Evolutionary conservation across 2,113 vertebrate genomes (phyloP).

Genomic region (Gymnorhina tibicen): DNA sequence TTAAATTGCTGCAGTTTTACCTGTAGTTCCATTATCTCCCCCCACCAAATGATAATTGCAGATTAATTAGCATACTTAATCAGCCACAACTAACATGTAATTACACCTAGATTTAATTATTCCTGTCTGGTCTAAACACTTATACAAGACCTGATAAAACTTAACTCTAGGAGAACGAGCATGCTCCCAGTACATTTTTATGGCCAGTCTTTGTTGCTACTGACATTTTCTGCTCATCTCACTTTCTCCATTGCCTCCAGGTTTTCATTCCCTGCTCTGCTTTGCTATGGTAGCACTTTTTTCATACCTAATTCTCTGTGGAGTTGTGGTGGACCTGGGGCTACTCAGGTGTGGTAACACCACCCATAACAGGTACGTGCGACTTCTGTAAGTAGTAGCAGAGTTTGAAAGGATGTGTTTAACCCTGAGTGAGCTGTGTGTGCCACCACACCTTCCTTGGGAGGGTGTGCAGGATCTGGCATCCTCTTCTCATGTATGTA

Average conservation of each 20-base stretch:
- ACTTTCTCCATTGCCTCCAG: background rate
- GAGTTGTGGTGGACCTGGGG: background rate
- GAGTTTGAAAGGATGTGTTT: background rate
- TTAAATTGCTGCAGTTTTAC: background rate
- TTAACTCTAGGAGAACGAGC: background rate
- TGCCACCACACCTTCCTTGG: background rate
- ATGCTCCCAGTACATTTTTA: accelerated
- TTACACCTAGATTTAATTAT: constrained; percentile 36
- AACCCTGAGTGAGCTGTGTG: background rate
- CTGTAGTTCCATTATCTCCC: background rate
- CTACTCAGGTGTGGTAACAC: background rate
- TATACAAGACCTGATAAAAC: background rate
- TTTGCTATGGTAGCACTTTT: background rate
- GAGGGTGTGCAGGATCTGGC: background rate
- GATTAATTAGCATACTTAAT: constrained; percentile 29
- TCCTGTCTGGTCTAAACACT: background rate
- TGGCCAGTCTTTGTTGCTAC: background rate
- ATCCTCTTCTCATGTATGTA: background rate
- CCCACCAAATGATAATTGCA: background rate
- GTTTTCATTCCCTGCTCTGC: background rate
- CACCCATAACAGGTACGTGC: background rate
- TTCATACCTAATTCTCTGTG: background rate
- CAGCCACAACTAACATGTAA: constrained; percentile 10
- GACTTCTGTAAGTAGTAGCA: background rate
- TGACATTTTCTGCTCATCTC: background rate